phyloP scores from a whole-genome alignment of 2,888 invertebrate genomes.

The Heliconius aoede region DNA sequence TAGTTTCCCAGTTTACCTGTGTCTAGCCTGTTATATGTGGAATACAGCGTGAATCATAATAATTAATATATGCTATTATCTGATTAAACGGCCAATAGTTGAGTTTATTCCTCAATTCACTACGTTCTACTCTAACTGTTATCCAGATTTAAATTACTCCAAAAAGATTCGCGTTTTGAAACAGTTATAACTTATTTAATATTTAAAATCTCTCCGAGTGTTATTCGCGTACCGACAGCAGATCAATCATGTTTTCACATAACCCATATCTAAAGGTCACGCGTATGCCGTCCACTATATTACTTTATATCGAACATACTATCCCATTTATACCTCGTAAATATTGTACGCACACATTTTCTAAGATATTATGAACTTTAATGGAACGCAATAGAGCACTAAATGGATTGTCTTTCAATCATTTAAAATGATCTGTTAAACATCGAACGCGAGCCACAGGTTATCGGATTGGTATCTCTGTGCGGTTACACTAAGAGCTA shows the following conservation, averaged over 20 bases:
- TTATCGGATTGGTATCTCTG: conserved; percentile 66
- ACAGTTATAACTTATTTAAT: not conserved
- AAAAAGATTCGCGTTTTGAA: not conserved
- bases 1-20: too few relatives aligned
- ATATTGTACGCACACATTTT: conserved; percentile 46
- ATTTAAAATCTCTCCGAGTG: conserved; percentile 19
- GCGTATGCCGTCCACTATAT: conserved; percentile 77
- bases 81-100: too few relatives aligned
- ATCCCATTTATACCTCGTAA: conserved; percentile 56
- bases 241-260: conserved; percentile 81
- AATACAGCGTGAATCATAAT: too few relatives aligned
- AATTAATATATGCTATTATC: too few relatives aligned
- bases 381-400: conserved; percentile 47
- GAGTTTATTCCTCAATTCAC: too few relatives aligned
- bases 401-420: conserved; percentile 55
- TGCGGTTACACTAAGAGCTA: conserved; percentile 61
- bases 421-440: conserved; percentile 69
- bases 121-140: too few relatives aligned
- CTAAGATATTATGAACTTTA: conserved; percentile 52
- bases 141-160: not conserved
- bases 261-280: conserved; percentile 80
- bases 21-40: too few relatives aligned
- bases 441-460: conserved; percentile 58
- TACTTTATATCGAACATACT: conserved; percentile 71
- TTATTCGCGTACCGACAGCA: conserved; percentile 36